Conservation (phyloP, 2,113 vertebrate species). For the Chrysemys picta region DNA sequence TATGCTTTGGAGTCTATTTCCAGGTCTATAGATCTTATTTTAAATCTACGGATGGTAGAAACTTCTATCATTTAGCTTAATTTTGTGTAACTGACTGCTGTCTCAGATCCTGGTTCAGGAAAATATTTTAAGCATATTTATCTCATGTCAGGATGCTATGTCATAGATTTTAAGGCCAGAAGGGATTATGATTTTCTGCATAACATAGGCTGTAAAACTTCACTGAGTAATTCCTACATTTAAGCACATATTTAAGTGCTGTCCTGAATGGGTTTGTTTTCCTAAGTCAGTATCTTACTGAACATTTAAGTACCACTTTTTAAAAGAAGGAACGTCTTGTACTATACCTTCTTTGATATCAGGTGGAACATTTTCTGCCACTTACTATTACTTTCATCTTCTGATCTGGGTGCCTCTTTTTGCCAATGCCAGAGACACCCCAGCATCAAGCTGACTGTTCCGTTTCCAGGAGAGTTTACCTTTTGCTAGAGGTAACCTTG, state of each 20-base stretch:
- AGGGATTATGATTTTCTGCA: background rate
- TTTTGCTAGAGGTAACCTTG: background rate
- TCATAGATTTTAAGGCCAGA: background rate
- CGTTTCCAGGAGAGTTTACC: background rate
- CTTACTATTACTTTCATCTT: background rate
- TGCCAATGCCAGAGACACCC: background rate
- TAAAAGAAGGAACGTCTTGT: background rate
- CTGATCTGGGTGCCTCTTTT: background rate
- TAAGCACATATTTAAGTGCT: background rate
- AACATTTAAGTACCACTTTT: background rate
- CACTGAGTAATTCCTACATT: background rate
- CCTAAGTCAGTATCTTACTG: background rate
- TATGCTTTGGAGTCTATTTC: background rate
- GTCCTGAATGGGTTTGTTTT: background rate
- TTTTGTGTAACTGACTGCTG: fast-evolving
- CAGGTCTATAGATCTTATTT: background rate
- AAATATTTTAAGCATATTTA: background rate
- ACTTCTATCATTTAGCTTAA: background rate
- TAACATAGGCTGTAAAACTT: background rate
- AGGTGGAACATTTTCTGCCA: background rate
- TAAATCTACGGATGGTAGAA: background rate
- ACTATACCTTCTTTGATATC: background rate
- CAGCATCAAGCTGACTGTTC: background rate
- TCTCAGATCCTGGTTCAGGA: background rate
- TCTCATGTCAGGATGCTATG: fast-evolving